Percentiles rank a stretch among this genome's conserved stretches.
Conservation (phyloP, 2,888 invertebrate genomes). For the Chrysolina americana region DNA sequence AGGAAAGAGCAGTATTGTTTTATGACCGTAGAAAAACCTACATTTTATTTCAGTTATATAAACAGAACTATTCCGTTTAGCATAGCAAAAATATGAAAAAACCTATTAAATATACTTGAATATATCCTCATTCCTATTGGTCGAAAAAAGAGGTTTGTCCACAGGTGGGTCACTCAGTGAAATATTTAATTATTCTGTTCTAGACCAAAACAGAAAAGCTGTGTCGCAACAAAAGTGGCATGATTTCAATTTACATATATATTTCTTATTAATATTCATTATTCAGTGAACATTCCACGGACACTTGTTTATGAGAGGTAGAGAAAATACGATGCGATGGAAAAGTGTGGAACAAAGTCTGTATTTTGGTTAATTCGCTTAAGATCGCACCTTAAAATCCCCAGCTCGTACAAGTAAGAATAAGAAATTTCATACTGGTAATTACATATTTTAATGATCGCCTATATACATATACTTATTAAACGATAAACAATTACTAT, state of each 20-base stretch:
- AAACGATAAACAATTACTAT: too few relatives aligned
- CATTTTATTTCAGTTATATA: too few relatives aligned
- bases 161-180: not conserved
- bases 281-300: slow-evolving; percentile 9
- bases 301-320: not conserved
- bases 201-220: not conserved
- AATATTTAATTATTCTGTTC: not conserved
- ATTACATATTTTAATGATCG: too few relatives aligned
- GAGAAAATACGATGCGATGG: not conserved
- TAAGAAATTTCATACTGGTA: too few relatives aligned
- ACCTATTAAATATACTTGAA: not conserved
- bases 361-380: too few relatives aligned
- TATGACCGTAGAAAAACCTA: too few relatives aligned
- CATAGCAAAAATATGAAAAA: not conserved
- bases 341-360: not conserved
- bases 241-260: slow-evolving; percentile 4
- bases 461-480: too few relatives aligned
- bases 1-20: too few relatives aligned
- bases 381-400: too few relatives aligned
- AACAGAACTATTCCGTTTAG: not conserved
- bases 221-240: not conserved
- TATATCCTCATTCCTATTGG: not conserved
- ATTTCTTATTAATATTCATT: not conserved
- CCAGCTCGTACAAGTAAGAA: too few relatives aligned
- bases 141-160: not conserved